Evolutionary conservation across 2,797 vertebrate species (phyloP).

Genomic region (Muraenolepis orangiensis): DNA sequence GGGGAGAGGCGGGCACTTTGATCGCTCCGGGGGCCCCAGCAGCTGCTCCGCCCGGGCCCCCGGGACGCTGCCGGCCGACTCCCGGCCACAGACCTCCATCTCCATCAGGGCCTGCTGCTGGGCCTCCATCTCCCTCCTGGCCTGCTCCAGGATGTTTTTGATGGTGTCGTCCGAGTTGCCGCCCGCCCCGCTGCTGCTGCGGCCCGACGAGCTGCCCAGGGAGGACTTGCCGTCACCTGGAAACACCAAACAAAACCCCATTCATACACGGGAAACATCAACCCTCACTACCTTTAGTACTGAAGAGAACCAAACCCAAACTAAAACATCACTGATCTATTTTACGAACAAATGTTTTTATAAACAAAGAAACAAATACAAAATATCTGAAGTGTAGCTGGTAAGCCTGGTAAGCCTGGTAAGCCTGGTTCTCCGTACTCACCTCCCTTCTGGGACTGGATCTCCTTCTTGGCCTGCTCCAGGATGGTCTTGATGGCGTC

Average conservation of each 20-base stretch:
- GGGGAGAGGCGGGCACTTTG: constrained; percentile 57
- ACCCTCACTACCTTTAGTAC: constrained; percentile 2
- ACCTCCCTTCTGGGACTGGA: constrained; percentile 96
- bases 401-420: too few relatives aligned
- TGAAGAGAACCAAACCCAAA: neutral
- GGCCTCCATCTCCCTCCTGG: constrained; percentile 90
- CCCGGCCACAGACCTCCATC: constrained; percentile 79
- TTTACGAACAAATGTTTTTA: constrained; percentile 9
- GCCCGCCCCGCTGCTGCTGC: constrained; percentile 80
- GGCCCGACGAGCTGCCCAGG: constrained; percentile 59
- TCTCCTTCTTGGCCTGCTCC: constrained; percentile 99
- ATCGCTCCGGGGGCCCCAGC: constrained; percentile 60
- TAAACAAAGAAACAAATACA: constrained; percentile 24
- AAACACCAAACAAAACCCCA: constrained; percentile 19
- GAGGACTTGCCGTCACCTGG: constrained; percentile 83
- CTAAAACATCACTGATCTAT: constrained; percentile 17
- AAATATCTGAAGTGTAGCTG: constrained; percentile 34
- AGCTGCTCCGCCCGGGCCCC: constrained; percentile 67
- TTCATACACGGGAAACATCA: neutral
- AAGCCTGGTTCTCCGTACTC: constrained; percentile 45
- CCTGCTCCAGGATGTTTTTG: constrained; percentile 93
- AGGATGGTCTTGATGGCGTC: constrained; percentile 98
- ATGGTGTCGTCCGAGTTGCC: constrained; percentile 88
- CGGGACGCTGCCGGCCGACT: constrained; percentile 42
- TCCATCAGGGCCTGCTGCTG: constrained; percentile 91